Evolutionary conservation across 2,113 vertebrate genomes (phyloP).

Genomic region (Hippolais icterina): DNA sequence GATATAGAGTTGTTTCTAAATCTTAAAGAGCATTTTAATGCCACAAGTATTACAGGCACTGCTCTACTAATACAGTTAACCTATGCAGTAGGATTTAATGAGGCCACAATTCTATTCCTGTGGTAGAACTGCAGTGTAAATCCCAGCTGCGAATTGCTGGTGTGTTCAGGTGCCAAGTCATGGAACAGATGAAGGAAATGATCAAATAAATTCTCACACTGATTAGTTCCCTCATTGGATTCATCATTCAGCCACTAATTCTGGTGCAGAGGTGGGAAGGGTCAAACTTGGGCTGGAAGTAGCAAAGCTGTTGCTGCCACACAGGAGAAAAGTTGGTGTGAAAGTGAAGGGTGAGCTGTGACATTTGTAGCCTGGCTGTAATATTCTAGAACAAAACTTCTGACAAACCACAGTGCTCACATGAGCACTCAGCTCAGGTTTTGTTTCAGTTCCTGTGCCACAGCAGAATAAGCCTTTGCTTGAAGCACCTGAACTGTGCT

Average conservation of each 20-base stretch:
- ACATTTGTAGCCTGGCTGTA: neutral
- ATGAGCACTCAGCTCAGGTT: neutral
- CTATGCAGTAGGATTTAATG: conserved; percentile 26
- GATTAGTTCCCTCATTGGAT: neutral
- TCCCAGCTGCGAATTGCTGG: neutral
- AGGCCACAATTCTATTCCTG: conserved; percentile 4
- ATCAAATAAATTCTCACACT: neutral
- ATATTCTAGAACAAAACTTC: neutral
- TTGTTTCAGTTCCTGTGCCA: neutral
- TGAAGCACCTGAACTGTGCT: neutral
- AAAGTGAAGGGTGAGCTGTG: neutral
- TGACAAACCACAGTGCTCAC: neutral
- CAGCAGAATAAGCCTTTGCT: neutral
- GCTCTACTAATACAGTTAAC: conserved; percentile 22
- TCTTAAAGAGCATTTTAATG: conserved; percentile 46
- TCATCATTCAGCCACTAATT: neutral
- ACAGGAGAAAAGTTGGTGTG: neutral
- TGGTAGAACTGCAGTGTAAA: neutral
- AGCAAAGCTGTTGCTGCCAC: neutral
- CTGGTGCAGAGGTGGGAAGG: neutral
- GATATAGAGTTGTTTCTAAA: neutral
- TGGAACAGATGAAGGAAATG: neutral
- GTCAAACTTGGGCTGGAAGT: neutral
- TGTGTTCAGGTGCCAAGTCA: neutral
- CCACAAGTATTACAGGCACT: neutral